A percentile compares a stretch with the other conserved stretches of the same genome.
These are phyloP conservation scores for Philonicus albiceps DNA, from an alignment of 2,888 invertebrate species.

Conservation along the genomic window DNA sequence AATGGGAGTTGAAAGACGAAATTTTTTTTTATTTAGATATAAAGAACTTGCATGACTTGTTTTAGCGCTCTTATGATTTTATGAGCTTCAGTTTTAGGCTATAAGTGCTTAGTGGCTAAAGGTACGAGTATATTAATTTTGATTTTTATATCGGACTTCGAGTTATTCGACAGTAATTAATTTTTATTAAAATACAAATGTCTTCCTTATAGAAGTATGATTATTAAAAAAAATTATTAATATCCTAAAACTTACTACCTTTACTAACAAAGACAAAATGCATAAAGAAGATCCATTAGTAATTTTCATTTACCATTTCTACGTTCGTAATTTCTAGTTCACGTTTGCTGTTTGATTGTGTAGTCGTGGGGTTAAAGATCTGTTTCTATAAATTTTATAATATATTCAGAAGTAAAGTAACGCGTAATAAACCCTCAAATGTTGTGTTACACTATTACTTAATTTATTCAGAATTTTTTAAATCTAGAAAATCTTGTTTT, in stretches of 20 bases:
- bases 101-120: not conserved
- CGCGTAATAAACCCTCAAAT: not conserved
- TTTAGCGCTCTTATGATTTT: not conserved
- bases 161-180: not conserved
- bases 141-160: not conserved
- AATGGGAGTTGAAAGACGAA: not conserved
- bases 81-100: not conserved
- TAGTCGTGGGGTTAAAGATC: not conserved
- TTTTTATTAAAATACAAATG: not conserved
- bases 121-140: not conserved
- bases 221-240: not conserved
- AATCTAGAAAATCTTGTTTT: not conserved
- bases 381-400: not conserved
- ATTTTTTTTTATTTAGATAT: not conserved
- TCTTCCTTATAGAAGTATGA: not conserved
- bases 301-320: not conserved
- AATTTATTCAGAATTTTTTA: too few relatives aligned
- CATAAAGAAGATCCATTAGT: too few relatives aligned
- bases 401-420: not conserved
- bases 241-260: too few relatives aligned
- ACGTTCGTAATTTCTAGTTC: not conserved
- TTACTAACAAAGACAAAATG: too few relatives aligned
- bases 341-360: not conserved
- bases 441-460: too few relatives aligned
- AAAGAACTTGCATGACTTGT: not conserved